Conservation (phyloP, 1,140 invertebrate genomes). For the Magallana angulata region DNA sequence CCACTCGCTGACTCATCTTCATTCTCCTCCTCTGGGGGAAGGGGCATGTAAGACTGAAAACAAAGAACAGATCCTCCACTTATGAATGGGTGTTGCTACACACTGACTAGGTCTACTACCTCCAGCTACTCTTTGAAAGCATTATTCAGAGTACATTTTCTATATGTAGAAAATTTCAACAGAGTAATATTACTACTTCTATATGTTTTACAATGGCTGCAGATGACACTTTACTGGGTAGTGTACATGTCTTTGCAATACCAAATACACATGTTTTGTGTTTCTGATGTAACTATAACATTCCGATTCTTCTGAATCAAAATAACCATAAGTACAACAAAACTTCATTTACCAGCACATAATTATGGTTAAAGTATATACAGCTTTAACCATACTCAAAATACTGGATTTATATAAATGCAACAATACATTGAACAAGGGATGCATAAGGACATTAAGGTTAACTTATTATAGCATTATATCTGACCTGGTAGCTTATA, state of each 20-base stretch:
- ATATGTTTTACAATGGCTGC: too few relatives aligned
- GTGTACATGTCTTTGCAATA: too few relatives aligned
- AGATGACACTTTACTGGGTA: too few relatives aligned
- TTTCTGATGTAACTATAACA: neutral
- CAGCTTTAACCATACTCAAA: neutral
- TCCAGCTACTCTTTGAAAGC: too few relatives aligned
- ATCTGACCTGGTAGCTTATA: neutral
- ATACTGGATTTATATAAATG: neutral
- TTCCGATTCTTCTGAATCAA: neutral
- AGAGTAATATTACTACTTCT: too few relatives aligned
- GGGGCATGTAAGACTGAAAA: conserved; percentile 82
- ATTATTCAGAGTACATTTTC: too few relatives aligned
- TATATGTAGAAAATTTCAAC: too few relatives aligned
- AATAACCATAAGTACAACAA: neutral
- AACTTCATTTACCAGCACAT: neutral
- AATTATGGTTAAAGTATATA: neutral
- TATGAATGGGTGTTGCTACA: too few relatives aligned
- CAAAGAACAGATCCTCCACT: too few relatives aligned
- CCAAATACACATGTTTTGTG: neutral
- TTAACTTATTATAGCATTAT: too few relatives aligned
- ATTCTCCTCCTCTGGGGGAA: conserved; percentile 86
- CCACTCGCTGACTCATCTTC: conserved; percentile 80
- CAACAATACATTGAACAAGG: neutral
- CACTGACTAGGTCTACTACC: too few relatives aligned
- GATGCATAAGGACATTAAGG: too few relatives aligned